phyloP scores from a whole-genome alignment of 2,113 vertebrate species.

The Percina caprodes region DNA sequence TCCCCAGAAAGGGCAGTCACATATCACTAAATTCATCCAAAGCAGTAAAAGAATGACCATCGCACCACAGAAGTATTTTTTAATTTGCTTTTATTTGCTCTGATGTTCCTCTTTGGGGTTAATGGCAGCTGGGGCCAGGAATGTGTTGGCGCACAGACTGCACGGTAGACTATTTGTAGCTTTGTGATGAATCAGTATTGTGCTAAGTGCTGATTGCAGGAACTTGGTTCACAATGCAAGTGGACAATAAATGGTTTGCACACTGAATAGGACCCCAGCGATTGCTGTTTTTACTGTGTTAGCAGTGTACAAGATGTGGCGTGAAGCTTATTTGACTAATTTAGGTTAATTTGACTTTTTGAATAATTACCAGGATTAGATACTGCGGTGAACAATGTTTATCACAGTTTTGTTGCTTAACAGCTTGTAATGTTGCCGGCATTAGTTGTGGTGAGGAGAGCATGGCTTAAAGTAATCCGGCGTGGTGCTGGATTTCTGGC shows the following conservation, averaged over 20 bases:
- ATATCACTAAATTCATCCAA: conserved; percentile 4
- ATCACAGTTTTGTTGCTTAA: not conserved
- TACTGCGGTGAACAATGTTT: not conserved
- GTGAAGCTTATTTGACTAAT: conserved; percentile 9
- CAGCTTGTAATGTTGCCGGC: too few species aligned
- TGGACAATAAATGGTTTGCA: conserved; percentile 63
- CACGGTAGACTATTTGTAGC: conserved; percentile 75
- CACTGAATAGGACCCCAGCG: conserved; percentile 47
- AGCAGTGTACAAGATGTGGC: not conserved
- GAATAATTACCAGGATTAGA: not conserved
- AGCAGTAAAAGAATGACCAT: not conserved
- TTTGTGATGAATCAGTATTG: conserved; percentile 80
- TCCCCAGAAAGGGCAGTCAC: not conserved
- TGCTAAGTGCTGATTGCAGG: conserved; percentile 78
- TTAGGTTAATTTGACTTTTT: not conserved
- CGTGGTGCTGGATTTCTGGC: too few species aligned
- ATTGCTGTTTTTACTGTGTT: conserved; percentile 41
- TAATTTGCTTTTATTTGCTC: conserved; percentile 10
- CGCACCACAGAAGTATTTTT: conserved; percentile 22
- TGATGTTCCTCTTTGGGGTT: conserved; percentile 38
- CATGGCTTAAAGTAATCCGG: too few species aligned
- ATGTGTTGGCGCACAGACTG: conserved; percentile 68
- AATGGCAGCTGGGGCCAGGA: conserved; percentile 55
- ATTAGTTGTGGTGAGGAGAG: not conserved
- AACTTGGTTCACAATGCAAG: conserved; percentile 65